A percentile compares a stretch with the other conserved stretches of the same genome.
Conservation (phyloP, 2,113 vertebrate species). For the Calidris pygmaea region DNA sequence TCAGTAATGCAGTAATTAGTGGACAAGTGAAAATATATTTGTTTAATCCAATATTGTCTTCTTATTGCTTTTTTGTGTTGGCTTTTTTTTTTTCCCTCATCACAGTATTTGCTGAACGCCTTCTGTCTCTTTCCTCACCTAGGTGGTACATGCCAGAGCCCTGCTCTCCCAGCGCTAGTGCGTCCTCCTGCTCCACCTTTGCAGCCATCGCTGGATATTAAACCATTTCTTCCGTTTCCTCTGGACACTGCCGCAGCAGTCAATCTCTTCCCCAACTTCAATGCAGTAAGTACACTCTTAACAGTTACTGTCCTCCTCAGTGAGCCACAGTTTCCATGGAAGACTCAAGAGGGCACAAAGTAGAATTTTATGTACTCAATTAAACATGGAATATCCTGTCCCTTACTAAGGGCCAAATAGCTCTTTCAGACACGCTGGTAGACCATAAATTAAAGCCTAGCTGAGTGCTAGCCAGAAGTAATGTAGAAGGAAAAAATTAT, state of each 20-base stretch:
- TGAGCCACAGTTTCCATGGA: background rate
- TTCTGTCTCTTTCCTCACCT: slow-evolving; percentile 18
- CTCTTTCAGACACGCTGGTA: background rate
- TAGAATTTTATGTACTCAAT: background rate
- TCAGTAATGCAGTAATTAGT: background rate
- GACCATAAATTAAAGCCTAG: slow-evolving; percentile 3
- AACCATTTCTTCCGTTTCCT: slow-evolving; percentile 92
- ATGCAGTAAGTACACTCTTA: slow-evolving; percentile 82
- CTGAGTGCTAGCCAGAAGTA: background rate
- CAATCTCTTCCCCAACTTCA: slow-evolving; percentile 93
- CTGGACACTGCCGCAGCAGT: slow-evolving; percentile 85
- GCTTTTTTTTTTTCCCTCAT: background rate
- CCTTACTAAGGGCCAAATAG: background rate
- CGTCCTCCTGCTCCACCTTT: slow-evolving; percentile 86
- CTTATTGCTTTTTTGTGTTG: background rate
- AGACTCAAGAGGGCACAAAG: background rate
- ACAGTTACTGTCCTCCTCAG: background rate
- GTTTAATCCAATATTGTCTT: background rate
- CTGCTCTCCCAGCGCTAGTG: slow-evolving; percentile 89
- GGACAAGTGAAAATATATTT: background rate
- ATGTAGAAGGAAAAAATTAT: background rate
- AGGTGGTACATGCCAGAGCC: slow-evolving; percentile 95
- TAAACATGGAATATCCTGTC: slow-evolving; percentile 5
- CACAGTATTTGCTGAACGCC: background rate
- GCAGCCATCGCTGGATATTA: slow-evolving; percentile 88